These are phyloP conservation scores for Lasioglossum oenotherae DNA, from an alignment of 2,888 invertebrate genomes.

Conservation along the genomic window DNA sequence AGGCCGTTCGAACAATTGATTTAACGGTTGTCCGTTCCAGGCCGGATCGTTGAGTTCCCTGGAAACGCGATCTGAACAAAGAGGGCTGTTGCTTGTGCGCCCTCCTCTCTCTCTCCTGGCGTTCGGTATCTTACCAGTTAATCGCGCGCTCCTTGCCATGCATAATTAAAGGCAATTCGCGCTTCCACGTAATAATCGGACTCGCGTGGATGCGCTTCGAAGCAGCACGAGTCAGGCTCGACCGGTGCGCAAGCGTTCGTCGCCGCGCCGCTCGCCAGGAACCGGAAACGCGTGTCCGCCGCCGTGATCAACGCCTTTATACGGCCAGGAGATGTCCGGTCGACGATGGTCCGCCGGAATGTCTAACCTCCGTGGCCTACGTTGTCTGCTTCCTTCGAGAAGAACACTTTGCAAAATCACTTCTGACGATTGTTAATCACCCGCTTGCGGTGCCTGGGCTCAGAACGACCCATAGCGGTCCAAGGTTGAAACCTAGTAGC, in stretches of 20 bases:
- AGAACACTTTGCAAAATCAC: background rate
- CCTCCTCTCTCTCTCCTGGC: background rate
- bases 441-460: background rate
- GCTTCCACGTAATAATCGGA: slow-evolving; percentile 57
- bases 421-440: background rate
- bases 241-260: slow-evolving; percentile 26
- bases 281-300: slow-evolving; percentile 74
- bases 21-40: slow-evolving; percentile 48
- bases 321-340: slow-evolving; percentile 69
- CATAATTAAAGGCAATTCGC: slow-evolving; percentile 57
- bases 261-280: slow-evolving; percentile 43
- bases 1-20: slow-evolving; percentile 60
- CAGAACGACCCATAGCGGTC: background rate
- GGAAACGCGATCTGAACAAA: slow-evolving; percentile 39
- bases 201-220: slow-evolving; percentile 56
- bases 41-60: slow-evolving; percentile 27
- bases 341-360: slow-evolving; percentile 34
- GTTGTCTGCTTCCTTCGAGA: background rate
- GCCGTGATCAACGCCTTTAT: slow-evolving; percentile 58
- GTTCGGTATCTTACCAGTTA: slow-evolving; percentile 11
- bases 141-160: slow-evolving; percentile 39
- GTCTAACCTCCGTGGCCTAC: background rate
- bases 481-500: background rate
- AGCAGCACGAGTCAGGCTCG: slow-evolving; percentile 34
- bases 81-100: background rate